phyloP scores from a whole-genome alignment of 2,888 invertebrate genomes.

The Sesia bembeciformis region DNA sequence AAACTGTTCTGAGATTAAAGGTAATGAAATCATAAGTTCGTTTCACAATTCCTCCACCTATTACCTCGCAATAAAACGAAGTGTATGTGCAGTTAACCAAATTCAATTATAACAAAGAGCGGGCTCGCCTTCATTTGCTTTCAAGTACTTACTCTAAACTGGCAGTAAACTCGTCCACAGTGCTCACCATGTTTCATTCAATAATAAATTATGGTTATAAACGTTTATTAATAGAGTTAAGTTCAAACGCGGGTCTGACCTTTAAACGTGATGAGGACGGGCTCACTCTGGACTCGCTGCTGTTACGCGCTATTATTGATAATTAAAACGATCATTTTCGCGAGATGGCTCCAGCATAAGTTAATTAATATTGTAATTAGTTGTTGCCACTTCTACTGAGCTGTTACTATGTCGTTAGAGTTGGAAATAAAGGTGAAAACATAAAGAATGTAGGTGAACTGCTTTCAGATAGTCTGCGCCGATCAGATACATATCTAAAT shows the following conservation, averaged over 20 bases:
- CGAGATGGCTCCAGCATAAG: too few species aligned
- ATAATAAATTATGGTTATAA: constrained; percentile 21
- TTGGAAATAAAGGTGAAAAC: too few species aligned
- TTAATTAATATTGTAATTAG: too few species aligned
- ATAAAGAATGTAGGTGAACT: too few species aligned
- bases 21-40: constrained; percentile 36
- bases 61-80: constrained; percentile 38
- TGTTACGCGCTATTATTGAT: constrained; percentile 29
- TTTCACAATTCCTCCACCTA: constrained; percentile 29
- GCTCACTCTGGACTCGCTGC: background rate
- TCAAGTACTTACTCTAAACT: constrained; percentile 2
- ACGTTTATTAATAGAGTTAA: constrained; percentile 18
- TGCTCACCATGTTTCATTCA: constrained; percentile 4
- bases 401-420: too few species aligned
- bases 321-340: constrained; percentile 23
- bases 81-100: constrained; percentile 33
- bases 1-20: constrained; percentile 31
- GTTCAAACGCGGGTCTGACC: constrained; percentile 6
- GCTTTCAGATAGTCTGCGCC: too few species aligned
- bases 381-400: too few species aligned
- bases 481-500: too few species aligned
- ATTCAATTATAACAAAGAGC: constrained; percentile 37
- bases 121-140: background rate
- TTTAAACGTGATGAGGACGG: constrained; percentile 2
- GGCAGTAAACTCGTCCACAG: constrained; percentile 4